Conservation (phyloP, 2,113 vertebrate species). For the Thermophis baileyi region DNA sequence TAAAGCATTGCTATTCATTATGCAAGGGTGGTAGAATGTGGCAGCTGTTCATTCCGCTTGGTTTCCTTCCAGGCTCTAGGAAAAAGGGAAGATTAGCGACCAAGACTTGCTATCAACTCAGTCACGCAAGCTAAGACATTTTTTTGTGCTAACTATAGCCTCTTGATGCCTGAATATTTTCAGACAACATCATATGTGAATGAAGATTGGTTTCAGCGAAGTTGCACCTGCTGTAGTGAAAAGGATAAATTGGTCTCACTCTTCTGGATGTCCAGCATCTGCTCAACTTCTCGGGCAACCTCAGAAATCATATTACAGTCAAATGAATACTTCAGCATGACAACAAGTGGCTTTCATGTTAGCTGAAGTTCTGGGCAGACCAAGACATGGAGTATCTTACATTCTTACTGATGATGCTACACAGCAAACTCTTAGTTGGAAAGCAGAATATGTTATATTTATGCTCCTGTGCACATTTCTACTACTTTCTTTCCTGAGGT, state of each 20-base stretch:
- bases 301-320: rapidly evolving
- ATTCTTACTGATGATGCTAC: neutral
- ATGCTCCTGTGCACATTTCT: neutral
- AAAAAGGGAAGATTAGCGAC: neutral
- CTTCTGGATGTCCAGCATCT: neutral
- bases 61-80: neutral
- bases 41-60: neutral
- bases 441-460: neutral
- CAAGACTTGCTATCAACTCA: neutral
- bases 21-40: neutral
- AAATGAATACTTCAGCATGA: neutral
- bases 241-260: neutral
- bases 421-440: neutral
- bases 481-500: neutral
- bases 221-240: constrained; percentile 16
- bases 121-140: neutral
- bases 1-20: neutral
- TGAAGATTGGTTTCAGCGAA: neutral
- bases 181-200: neutral
- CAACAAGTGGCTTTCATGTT: neutral
- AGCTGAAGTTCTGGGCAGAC: neutral
- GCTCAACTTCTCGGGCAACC: rapidly evolving
- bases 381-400: neutral
- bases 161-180: neutral
- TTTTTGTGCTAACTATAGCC: neutral